These are phyloP conservation scores for Mycalesis mineus DNA, from an alignment of 2,888 invertebrate genomes.

Conservation along the genomic window DNA sequence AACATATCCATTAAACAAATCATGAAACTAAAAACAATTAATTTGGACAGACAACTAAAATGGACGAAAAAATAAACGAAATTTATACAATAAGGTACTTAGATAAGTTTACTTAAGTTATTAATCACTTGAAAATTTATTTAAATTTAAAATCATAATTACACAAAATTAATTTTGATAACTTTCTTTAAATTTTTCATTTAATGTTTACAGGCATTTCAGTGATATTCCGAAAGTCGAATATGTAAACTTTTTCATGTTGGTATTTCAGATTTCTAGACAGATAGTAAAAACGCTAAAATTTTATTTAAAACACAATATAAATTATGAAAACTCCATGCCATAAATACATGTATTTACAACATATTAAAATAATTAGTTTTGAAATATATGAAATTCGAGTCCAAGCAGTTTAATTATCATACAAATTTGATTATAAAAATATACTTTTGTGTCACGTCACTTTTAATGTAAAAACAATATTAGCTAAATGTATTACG, in stretches of 20 bases:
- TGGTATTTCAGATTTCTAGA: too few relatives aligned
- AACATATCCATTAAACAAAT: too few relatives aligned
- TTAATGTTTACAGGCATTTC: too few relatives aligned
- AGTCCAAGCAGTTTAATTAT: neutral
- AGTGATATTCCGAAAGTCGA: too few relatives aligned
- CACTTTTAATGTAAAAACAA: neutral
- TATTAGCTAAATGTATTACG: too few relatives aligned
- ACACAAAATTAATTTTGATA: neutral
- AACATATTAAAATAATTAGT: neutral
- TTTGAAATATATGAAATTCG: neutral
- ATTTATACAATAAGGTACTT: neutral
- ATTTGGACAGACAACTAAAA: neutral
- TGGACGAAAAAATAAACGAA: neutral
- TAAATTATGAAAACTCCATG: neutral
- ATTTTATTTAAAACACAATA: neutral
- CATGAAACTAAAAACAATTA: too few relatives aligned
- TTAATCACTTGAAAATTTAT: neutral
- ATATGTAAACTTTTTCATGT: too few relatives aligned
- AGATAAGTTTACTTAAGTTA: neutral
- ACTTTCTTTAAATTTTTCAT: too few relatives aligned
- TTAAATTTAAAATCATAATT: neutral
- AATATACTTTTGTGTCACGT: neutral
- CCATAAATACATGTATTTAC: neutral
- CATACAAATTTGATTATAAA: neutral
- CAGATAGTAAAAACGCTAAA: neutral